Base-by-base conservation (phyloP, 2,113 vertebrate species). In the Zapus hudsonius region DNA sequence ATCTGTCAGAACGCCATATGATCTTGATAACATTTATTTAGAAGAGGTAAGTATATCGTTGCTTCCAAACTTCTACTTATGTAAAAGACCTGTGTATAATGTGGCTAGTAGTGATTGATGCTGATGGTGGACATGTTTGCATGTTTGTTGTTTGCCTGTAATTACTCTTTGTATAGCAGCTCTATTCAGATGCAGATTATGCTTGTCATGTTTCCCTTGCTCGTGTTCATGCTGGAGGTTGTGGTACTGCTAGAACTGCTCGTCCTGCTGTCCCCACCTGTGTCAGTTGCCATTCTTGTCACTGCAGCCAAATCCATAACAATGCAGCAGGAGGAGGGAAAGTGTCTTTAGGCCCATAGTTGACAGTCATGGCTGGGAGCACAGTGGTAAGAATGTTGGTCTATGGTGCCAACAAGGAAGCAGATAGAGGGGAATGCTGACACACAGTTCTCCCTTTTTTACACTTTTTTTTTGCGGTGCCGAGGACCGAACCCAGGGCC, bases 11-110 rank as follows among this genome's bases (percentile, higher is more conserved):
- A 99, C 99, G 9, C 99, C 99, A 0, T 99, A 99, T 66, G 99
- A 99, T 98, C 98, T 99, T 95, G 99, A 99, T 96, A 99, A 99
- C 96, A 99, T 99, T 98, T 99, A 99, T 97, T 97, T 99, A 89
- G 96, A 99, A 96, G 99, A 99, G 99, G 99, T 99, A 97, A 97
- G 97, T 94, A 66, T 74, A 20, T 82, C 55, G 33, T 67, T 80
- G 25, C 66, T 96, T 93, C 13, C 27, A 70, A 11, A 73, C 79
- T 44, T 63, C 2, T 78, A 78, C 67, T 84, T 8, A 13, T 61
- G 13, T 81, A 27, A 83, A 61, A 78, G 80, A 12, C 16, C 31
- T 75, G 17, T 69, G 74, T 64, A 69, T 69, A 23, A 13, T 75
- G 25, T 55, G 66, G 5, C 80, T 59, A 73, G 20, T 89, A 36